Conservation (phyloP, 2,113 vertebrate genomes). For the Sinocyclocheilus rhinocerous region DNA sequence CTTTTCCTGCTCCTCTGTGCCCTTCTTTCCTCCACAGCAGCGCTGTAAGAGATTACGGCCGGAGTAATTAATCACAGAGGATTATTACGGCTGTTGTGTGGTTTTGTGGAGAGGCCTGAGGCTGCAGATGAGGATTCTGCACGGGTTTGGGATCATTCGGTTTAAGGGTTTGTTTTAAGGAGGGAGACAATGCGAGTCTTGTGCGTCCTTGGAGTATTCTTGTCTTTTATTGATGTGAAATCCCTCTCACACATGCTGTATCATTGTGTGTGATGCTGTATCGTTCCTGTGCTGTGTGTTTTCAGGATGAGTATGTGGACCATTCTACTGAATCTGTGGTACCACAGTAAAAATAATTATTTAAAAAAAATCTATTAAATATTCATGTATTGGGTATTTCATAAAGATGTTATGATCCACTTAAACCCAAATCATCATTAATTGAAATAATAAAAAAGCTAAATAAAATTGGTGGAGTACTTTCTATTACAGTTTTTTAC, state of each 20-base stretch:
- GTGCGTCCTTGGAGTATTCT: constrained; percentile 26
- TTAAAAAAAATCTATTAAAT: no score
- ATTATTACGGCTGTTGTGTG: constrained; percentile 54
- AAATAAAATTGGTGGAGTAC: not conserved
- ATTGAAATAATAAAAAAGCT: not conserved
- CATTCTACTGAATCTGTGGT: not conserved
- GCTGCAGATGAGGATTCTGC: constrained; percentile 50
- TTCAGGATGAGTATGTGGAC: not conserved
- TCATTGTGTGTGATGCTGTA: not conserved
- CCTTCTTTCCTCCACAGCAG: constrained; percentile 35
- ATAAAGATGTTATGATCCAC: not conserved
- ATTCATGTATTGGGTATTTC: no score
- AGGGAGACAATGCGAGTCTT: constrained; percentile 30
- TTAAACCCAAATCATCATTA: not conserved
- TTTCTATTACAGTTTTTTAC: no score
- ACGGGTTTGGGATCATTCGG: constrained; percentile 6
- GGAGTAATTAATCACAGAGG: constrained; percentile 67
- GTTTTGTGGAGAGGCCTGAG: constrained; percentile 60
- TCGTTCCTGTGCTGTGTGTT: not conserved
- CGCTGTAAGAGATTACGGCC: constrained; percentile 56
- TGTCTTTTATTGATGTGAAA: constrained; percentile 13
- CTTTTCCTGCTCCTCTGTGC: constrained; percentile 3
- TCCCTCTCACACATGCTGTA: not conserved
- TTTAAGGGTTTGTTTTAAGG: constrained; percentile 49
- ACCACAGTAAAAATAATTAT: not conserved